A percentile compares a stretch with the other conserved stretches of the same genome.
Conservation (phyloP, 2,113 vertebrate species). For the Chaetura pelagica region DNA sequence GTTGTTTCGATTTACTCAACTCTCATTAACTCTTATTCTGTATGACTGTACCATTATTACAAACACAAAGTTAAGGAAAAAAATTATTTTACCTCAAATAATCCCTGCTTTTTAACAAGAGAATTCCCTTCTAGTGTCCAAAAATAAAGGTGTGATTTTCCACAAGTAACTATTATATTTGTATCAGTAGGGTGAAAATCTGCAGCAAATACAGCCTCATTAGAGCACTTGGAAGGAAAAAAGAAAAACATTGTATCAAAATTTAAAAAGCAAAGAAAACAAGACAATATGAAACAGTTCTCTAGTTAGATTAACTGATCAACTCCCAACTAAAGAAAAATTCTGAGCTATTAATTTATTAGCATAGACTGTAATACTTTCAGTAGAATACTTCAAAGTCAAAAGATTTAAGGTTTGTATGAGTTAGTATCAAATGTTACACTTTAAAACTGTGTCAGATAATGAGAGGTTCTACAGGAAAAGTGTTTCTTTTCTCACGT, state of each 20-base stretch:
- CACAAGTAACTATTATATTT: slow-evolving; percentile 93
- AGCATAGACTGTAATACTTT: neutral
- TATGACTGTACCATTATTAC: neutral
- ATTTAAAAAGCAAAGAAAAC: neutral
- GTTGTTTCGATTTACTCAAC: neutral
- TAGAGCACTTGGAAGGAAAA: slow-evolving; percentile 87
- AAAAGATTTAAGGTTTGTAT: neutral
- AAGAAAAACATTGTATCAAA: slow-evolving; percentile 27
- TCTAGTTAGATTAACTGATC: neutral
- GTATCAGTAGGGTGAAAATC: slow-evolving; percentile 98
- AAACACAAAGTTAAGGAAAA: neutral
- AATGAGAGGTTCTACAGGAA: neutral
- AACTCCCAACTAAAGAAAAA: neutral
- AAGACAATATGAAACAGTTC: neutral
- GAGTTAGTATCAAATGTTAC: neutral
- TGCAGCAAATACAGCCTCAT: slow-evolving; percentile 92
- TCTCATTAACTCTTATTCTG: neutral
- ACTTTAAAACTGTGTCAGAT: neutral
- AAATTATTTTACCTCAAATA: slow-evolving; percentile 88
- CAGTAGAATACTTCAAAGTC: neutral
- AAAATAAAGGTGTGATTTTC: slow-evolving; percentile 97
- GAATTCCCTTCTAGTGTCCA: slow-evolving; percentile 93
- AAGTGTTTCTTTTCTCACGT: neutral
- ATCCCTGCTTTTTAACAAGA: slow-evolving; percentile 94
- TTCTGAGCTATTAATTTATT: neutral